Conservation (phyloP, 2,797 vertebrate genomes). For the Limnodromus scolopaceus region DNA sequence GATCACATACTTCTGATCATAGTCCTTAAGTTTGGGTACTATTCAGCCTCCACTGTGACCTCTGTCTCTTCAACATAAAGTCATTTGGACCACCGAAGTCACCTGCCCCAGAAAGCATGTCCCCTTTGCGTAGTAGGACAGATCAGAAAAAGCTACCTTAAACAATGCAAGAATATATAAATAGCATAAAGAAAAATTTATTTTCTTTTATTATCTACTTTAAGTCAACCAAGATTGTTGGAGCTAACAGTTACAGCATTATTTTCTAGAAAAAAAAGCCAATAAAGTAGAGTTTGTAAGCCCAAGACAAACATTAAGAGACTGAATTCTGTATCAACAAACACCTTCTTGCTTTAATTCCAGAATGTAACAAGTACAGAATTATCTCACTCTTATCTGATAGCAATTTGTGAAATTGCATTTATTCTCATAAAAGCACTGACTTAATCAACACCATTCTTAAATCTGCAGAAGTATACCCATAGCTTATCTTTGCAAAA, state of each 20-base stretch:
- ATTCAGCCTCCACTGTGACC: too few relatives aligned
- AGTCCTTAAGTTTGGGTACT: too few relatives aligned
- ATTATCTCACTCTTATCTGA: background rate
- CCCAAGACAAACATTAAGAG: background rate
- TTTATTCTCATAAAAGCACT: slow-evolving; percentile 34
- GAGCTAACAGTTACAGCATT: rapidly evolving
- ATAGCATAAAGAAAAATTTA: too few relatives aligned
- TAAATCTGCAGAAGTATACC: background rate
- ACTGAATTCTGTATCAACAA: background rate
- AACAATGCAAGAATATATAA: too few relatives aligned
- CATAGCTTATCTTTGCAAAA: slow-evolving; percentile 36
- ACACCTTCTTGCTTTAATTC: background rate
- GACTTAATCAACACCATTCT: slow-evolving; percentile 38
- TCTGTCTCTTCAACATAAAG: too few relatives aligned
- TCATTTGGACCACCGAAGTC: too few relatives aligned
- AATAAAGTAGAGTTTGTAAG: background rate
- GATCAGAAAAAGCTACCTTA: too few relatives aligned
- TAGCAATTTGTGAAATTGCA: slow-evolving; percentile 35
- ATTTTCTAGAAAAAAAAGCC: background rate
- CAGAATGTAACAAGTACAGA: background rate
- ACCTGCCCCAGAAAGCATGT: too few relatives aligned
- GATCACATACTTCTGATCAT: too few relatives aligned
- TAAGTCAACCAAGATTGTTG: too few relatives aligned
- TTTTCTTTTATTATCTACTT: too few relatives aligned
- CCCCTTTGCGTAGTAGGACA: too few relatives aligned